phyloP scores from a whole-genome alignment of 2,113 vertebrate genomes.

The Pelusios castaneus region DNA sequence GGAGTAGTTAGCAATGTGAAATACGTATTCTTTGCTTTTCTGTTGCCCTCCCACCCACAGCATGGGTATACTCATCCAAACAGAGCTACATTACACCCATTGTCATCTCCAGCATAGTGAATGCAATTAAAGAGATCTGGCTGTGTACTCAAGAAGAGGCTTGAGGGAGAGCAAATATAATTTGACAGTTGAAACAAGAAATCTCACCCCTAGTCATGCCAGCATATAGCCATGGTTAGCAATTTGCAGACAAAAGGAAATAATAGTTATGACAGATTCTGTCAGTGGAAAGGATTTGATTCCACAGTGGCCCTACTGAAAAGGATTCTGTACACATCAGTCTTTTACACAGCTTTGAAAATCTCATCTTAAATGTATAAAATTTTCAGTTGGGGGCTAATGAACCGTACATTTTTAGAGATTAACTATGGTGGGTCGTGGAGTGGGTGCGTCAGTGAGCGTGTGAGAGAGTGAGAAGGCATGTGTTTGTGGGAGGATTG shows the following conservation, averaged over 20 bases:
- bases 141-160: background rate
- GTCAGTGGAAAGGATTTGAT: constrained; percentile 3
- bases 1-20: fast-evolving
- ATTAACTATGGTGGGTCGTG: background rate
- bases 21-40: background rate
- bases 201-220: background rate
- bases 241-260: background rate
- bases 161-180: background rate
- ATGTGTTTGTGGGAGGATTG: fast-evolving
- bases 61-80: background rate
- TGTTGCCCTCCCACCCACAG: background rate
- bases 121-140: background rate
- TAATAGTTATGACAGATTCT: constrained; percentile 24
- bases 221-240: background rate
- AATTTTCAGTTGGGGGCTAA: background rate
- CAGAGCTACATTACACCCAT: background rate
- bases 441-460: background rate
- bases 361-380: background rate
- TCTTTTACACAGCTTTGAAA: background rate
- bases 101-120: background rate
- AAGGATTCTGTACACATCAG: background rate
- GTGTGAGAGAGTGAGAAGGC: background rate
- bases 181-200: background rate
- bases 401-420: background rate
- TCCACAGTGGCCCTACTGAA: background rate